Conservation (phyloP, 2,888 invertebrate genomes). For the Thecophora atra region DNA sequence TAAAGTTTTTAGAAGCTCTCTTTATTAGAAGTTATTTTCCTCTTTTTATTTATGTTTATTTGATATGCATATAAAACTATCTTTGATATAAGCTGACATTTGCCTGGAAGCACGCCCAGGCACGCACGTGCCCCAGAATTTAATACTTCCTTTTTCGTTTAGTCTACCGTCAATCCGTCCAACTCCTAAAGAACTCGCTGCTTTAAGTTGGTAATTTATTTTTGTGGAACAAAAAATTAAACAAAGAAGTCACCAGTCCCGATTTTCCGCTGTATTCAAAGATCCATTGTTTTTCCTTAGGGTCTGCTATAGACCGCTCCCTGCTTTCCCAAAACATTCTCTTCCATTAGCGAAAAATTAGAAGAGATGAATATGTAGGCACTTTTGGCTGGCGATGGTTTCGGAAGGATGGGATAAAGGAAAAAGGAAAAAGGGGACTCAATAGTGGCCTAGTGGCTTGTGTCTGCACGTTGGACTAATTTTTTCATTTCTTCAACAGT, state of each 20-base stretch:
- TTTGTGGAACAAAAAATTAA: background rate
- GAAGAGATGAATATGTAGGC: background rate
- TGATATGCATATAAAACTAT: too few relatives aligned
- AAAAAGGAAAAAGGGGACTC: background rate
- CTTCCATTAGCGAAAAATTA: background rate
- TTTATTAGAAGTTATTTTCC: too few relatives aligned
- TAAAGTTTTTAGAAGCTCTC: too few relatives aligned
- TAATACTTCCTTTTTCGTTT: too few relatives aligned
- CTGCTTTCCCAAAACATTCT: background rate
- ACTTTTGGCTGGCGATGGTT: background rate
- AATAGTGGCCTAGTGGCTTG: background rate
- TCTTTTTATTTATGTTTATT: too few relatives aligned
- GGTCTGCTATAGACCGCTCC: background rate
- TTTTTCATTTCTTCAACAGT: too few relatives aligned
- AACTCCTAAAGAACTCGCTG: background rate
- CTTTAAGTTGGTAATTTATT: background rate
- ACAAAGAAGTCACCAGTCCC: background rate
- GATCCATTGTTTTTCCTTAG: background rate
- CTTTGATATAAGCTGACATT: too few relatives aligned
- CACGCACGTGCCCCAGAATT: too few relatives aligned
- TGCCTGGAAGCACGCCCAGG: too few relatives aligned
- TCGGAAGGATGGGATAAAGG: background rate
- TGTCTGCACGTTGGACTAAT: too few relatives aligned
- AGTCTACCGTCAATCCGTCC: too few relatives aligned
- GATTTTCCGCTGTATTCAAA: background rate